A percentile compares a stretch with the other conserved stretches of the same genome.
These are phyloP conservation scores for Sipha maydis DNA, from an alignment of 2,888 invertebrate species.

Conservation along the genomic window DNA sequence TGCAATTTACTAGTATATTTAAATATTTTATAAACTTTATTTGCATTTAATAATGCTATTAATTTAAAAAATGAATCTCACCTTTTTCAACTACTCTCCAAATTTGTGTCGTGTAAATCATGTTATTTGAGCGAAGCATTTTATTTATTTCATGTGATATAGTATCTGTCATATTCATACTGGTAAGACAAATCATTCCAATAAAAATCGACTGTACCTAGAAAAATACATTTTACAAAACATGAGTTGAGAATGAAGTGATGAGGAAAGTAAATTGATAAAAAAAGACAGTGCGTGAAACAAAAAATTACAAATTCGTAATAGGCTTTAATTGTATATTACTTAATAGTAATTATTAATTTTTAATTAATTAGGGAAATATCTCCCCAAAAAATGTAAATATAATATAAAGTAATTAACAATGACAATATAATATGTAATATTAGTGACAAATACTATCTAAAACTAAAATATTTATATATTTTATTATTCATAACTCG, in stretches of 20 bases:
- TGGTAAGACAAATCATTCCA: background rate
- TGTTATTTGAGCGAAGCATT: conserved; percentile 41
- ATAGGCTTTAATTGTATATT: too few relatives aligned
- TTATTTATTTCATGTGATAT: conserved; percentile 45
- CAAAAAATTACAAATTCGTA: too few relatives aligned
- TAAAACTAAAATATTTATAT: too few relatives aligned
- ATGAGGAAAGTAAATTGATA: too few relatives aligned
- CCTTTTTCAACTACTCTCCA: conserved; percentile 53
- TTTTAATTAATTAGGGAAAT: too few relatives aligned
- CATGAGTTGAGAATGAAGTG: background rate
- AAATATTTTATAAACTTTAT: background rate
- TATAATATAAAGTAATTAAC: too few relatives aligned
- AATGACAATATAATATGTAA: too few relatives aligned
- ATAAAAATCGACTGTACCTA: conserved; percentile 28
- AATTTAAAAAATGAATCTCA: background rate
- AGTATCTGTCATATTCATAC: conserved; percentile 38
- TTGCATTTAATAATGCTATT: background rate
- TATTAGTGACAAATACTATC: too few relatives aligned
- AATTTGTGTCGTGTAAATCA: conserved; percentile 39
- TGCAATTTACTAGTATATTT: background rate
- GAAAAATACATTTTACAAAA: background rate
- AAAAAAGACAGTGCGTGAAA: too few relatives aligned
- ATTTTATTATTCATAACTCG: too few relatives aligned
- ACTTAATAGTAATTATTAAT: too few relatives aligned
- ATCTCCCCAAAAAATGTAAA: too few relatives aligned